A percentile compares a stretch with the other conserved stretches of the same genome.
These are phyloP conservation scores for Trypoxylon attenuatum DNA, from an alignment of 2,888 invertebrate genomes.

Conservation along the genomic window DNA sequence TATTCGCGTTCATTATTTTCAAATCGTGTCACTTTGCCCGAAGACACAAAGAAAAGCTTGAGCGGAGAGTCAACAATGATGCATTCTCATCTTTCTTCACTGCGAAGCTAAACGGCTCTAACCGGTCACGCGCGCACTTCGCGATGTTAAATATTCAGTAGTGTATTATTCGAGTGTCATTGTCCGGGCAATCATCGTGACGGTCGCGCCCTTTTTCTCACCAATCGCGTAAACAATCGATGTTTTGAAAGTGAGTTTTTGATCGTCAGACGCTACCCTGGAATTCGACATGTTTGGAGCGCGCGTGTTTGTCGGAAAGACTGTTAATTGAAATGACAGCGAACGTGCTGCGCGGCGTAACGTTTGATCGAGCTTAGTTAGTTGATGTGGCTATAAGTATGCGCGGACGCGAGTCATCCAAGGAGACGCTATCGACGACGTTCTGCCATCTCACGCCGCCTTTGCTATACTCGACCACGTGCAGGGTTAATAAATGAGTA, in stretches of 20 bases:
- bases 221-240: background rate
- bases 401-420: background rate
- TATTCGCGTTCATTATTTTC: too few species aligned
- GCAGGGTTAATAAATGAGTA: too few species aligned
- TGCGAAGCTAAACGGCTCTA: slow-evolving; percentile 18
- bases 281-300: too few species aligned
- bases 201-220: slow-evolving; percentile 31
- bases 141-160: slow-evolving; percentile 30
- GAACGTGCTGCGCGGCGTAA: slow-evolving; percentile 22
- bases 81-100: too few species aligned
- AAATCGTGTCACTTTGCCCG: too few species aligned
- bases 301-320: background rate
- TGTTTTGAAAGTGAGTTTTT: slow-evolving; percentile 5
- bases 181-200: slow-evolving; percentile 31
- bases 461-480: too few species aligned
- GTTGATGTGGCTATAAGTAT: background rate
- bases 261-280: too few species aligned
- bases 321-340: too few species aligned
- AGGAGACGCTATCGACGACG: slow-evolving; percentile 1
- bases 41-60: too few species aligned
- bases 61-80: too few species aligned
- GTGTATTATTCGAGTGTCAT: slow-evolving; percentile 32
- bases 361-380: slow-evolving; percentile 19
- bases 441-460: slow-evolving; percentile 11
- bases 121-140: slow-evolving; percentile 3